Evolutionary conservation across 2,888 invertebrate genomes (phyloP).

Genomic region (Sarcophaga carnaria): DNA sequence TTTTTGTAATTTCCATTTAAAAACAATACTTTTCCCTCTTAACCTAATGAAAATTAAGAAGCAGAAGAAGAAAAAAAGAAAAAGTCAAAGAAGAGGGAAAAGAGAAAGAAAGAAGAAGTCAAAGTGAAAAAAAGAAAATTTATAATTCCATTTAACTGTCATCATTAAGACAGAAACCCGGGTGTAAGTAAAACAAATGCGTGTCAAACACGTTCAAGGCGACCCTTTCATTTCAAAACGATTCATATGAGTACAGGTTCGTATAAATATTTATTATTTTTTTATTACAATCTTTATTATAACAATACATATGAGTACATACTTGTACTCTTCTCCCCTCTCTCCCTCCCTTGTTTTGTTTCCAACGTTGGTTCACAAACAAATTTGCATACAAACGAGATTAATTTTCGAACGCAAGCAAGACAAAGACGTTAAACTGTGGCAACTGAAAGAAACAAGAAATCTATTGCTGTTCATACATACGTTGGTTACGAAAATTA

Average conservation of each 20-base stretch:
- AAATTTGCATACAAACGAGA: conserved; percentile 63
- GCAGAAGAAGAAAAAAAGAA: neutral
- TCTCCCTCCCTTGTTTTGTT: neutral
- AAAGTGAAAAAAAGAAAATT: neutral
- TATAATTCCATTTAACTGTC: conserved; percentile 64
- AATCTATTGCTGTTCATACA: neutral
- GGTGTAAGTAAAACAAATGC: conserved; percentile 65
- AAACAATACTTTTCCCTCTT: neutral
- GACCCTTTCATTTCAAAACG: neutral
- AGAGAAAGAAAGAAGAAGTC: neutral
- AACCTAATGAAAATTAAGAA: neutral
- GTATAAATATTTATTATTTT: neutral
- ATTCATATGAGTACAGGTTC: neutral
- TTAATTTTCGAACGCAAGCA: conserved; percentile 41
- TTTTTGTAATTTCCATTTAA: neutral
- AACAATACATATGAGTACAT: neutral
- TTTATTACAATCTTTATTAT: conserved; percentile 4
- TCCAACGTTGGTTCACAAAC: neutral
- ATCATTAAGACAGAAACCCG: conserved; percentile 53
- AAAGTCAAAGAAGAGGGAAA: neutral
- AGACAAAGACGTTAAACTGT: neutral
- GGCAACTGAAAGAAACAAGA: neutral
- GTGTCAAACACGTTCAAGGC: conserved; percentile 58
- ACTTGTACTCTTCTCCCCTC: conserved; percentile 21
- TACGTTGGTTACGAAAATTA: conserved; percentile 12